These are phyloP conservation scores for Spodoptera picta DNA, from an alignment of 2,888 invertebrate genomes.

Conservation along the genomic window DNA sequence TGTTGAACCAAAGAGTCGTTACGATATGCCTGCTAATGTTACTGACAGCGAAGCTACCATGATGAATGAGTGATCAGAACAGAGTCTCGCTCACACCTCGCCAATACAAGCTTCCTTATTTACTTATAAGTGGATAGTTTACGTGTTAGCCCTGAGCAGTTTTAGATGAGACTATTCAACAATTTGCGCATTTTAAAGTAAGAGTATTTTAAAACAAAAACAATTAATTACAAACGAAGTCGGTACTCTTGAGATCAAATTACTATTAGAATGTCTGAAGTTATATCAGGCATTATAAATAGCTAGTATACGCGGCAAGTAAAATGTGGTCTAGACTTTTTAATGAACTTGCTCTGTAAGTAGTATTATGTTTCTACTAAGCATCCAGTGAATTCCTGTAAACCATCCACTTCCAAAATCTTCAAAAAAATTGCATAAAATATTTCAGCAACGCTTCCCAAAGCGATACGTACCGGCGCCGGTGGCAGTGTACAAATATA, in stretches of 20 bases:
- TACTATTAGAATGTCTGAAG: too few relatives aligned
- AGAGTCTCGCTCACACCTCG: slow-evolving; percentile 70
- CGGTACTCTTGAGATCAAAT: too few relatives aligned
- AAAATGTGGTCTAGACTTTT: too few relatives aligned
- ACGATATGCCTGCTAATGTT: slow-evolving; percentile 66
- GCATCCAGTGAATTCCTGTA: neutral
- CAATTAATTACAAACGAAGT: too few relatives aligned
- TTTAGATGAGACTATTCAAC: neutral
- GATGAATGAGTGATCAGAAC: slow-evolving; percentile 67
- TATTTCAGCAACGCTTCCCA: slow-evolving; percentile 56
- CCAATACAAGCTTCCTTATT: slow-evolving; percentile 62
- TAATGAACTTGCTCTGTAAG: too few relatives aligned
- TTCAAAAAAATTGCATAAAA: slow-evolving; percentile 20
- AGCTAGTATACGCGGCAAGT: too few relatives aligned
- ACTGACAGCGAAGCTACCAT: slow-evolving; percentile 67
- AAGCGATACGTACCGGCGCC: slow-evolving; percentile 58
- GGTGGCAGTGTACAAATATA: slow-evolving; percentile 52
- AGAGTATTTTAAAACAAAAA: too few relatives aligned
- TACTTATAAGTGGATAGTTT: slow-evolving; percentile 36
- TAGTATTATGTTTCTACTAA: too few relatives aligned
- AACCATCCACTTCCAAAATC: slow-evolving; percentile 34
- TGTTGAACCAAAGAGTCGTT: slow-evolving; percentile 71
- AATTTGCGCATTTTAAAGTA: too few relatives aligned
- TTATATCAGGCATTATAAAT: too few relatives aligned
- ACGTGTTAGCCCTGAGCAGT: neutral